Conservation (phyloP, 2,888 invertebrate species). For the Erebia palarica region DNA sequence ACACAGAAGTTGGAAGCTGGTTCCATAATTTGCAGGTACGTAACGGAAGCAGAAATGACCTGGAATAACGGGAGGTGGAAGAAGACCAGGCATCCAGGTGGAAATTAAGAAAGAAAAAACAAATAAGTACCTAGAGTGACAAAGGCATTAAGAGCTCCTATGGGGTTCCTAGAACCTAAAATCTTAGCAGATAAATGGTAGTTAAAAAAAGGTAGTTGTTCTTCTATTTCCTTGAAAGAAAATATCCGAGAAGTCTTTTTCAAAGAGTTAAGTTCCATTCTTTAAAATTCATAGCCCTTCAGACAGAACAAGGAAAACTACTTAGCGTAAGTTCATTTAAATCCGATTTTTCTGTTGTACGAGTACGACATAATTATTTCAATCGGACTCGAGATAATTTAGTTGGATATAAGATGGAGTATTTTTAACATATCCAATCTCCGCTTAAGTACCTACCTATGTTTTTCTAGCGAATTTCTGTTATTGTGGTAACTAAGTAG, state of each 20-base stretch:
- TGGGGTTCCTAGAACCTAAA: too few relatives aligned
- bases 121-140: too few relatives aligned
- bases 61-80: too few relatives aligned
- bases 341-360: slow-evolving; percentile 25
- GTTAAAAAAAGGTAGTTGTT: too few relatives aligned
- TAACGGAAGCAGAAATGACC: too few relatives aligned
- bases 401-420: slow-evolving; percentile 3
- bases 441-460: not conserved
- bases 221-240: not conserved
- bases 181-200: too few relatives aligned
- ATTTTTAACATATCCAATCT: not conserved
- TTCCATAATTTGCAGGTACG: too few relatives aligned
- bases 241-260: slow-evolving; percentile 44
- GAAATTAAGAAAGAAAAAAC: too few relatives aligned
- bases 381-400: slow-evolving; percentile 25
- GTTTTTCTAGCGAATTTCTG: not conserved
- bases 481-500: not conserved
- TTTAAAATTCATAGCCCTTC: slow-evolving; percentile 73
- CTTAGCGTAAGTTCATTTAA: slow-evolving; percentile 48
- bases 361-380: slow-evolving; percentile 26
- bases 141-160: too few relatives aligned
- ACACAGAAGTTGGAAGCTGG: too few relatives aligned
- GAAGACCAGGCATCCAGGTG: too few relatives aligned
- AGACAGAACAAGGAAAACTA: slow-evolving; percentile 60
- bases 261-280: slow-evolving; percentile 69